Evolutionary conservation across 2,797 vertebrate species (phyloP).

Genomic region (Sebastes kiyomatsui): DNA sequence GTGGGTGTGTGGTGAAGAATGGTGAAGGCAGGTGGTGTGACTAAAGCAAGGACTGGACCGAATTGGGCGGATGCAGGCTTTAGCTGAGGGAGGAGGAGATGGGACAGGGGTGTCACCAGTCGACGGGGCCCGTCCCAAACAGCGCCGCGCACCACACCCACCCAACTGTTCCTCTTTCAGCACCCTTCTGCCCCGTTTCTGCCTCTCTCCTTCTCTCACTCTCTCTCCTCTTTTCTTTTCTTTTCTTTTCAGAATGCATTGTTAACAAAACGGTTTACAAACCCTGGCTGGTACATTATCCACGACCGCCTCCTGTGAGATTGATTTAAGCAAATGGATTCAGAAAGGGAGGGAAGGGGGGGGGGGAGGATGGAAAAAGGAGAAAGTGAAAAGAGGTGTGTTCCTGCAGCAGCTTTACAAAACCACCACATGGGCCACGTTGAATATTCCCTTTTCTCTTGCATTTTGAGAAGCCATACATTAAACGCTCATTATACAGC

Average conservation of each 20-base stretch:
- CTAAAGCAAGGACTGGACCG: conserved; percentile 90
- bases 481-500: conserved; percentile 85
- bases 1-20: conserved; percentile 86
- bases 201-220: conserved; percentile 65
- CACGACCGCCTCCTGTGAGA: conserved; percentile 82
- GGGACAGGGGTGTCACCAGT: conserved; percentile 81
- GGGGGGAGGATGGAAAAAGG: conserved; percentile 56
- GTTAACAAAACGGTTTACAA: conserved; percentile 99
- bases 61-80: conserved; percentile 84
- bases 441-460: conserved; percentile 77
- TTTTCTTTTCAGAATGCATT: conserved; percentile 89
- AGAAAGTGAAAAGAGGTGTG: conserved; percentile 77
- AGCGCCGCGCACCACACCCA: conserved; percentile 90
- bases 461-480: conserved; percentile 81
- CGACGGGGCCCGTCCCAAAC: conserved; percentile 88
- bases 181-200: conserved; percentile 87
- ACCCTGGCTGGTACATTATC: conserved; percentile 88
- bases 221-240: conserved; percentile 75
- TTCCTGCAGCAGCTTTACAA: conserved; percentile 79
- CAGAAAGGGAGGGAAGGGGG: conserved; percentile 63
- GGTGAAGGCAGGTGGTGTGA: conserved; percentile 99
- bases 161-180: conserved; percentile 98
- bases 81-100: conserved; percentile 72
- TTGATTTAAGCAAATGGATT: conserved; percentile 87
- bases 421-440: conserved; percentile 82